Evolutionary conservation across 2,888 invertebrate species (phyloP), one percentile per base, ranked within the genome.

Genomic region (Ecdyonurus torrentis): DNA sequence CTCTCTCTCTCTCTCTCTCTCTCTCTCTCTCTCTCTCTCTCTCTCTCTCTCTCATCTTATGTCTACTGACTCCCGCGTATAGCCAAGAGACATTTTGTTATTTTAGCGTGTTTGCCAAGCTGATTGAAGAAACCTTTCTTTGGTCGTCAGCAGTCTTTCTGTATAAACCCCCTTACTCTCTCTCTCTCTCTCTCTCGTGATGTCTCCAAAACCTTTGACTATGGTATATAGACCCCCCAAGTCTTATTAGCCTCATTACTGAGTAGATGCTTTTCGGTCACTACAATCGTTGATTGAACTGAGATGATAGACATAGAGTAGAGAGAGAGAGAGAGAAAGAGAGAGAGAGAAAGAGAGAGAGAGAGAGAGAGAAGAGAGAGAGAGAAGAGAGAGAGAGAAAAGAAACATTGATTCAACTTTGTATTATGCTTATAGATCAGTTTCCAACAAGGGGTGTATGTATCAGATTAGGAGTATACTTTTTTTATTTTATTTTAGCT

Each of bases 81-180:
- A 64, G 64, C 67, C 68, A 72, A 74, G 74, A 74, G 74, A 74
- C 73, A 74, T 74, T 69, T 72, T 72, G 70, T 73, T 73, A 74
- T 74, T 74, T 73, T 73, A 74, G 74, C 73, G 70, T 70, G 69
- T 70, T 37, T 37, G 37, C 37, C 5, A 15, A 37, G 37, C 37
- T 37, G 37, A 37, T 37, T 37, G 37, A 37, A 37, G 37, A 37
- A 37, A 37, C 37, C 37, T 37, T 37, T 37, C 37, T 37, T 15
- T 15, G 15, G 37, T 37, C 37, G 37, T 37, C 37, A 37, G 37
- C 37, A 37, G 37, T 37, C 37, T 37, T 15, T 37, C 5, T 15
- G 5, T 37, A 5, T 15, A 10, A 10, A 10, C 15, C 37, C 15
- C 7, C 37, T 15, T 5, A 15, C 15, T 37, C 37, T 5, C 15